Base-by-base conservation (phyloP, 2,113 vertebrate genomes). In the Corydoras sp. region DNA sequence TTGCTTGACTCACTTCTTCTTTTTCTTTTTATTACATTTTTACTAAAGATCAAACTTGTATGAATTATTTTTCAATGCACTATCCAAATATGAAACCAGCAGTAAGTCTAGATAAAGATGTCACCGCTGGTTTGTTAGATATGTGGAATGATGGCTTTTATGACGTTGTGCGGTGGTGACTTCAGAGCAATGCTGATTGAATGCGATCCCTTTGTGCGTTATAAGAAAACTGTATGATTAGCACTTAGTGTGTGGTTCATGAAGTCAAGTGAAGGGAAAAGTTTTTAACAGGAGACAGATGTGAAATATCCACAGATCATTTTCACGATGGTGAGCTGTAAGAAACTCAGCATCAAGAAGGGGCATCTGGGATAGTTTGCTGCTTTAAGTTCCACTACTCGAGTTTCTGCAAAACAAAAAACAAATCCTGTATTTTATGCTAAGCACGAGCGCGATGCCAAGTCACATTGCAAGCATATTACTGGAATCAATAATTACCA, bases 261-360 rank as follows among this genome's bases (percentile, higher is more conserved):
- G 51, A 7, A 35, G 18, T 67, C 13, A 67, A 51, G 54, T 62
- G 43, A 43, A 58, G 43, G 56, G 11, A 10, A 70, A 32, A 63
- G 13, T 43, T 53, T 30, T 24, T 75, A 75, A 75, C 30, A 18
- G 3, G 68, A 10, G 29, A 48, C 73, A 75, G 67, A 70, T 75
- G 73, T 70, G 55, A 51, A 65, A 43, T 35, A 58, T 18, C 24
- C 9, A 84, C 75, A 80, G 75, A 82, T 81, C 65, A 74, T 87
- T 86, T 81, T 79, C 79, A 83, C 76, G 51, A 43, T 76, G 77
- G 73, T 54, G 35, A 15, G 24, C 29, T 51, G n/a, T 49, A n/a
- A 43, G 0, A 11, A 72, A 71, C 14, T 62, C 51, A 59, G 56
- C 69, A 55, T 58, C 64, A 29, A 24, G 53, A 55, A 66, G 54